phyloP scores from a whole-genome alignment of 2,113 vertebrate species.

The Conger conger region DNA sequence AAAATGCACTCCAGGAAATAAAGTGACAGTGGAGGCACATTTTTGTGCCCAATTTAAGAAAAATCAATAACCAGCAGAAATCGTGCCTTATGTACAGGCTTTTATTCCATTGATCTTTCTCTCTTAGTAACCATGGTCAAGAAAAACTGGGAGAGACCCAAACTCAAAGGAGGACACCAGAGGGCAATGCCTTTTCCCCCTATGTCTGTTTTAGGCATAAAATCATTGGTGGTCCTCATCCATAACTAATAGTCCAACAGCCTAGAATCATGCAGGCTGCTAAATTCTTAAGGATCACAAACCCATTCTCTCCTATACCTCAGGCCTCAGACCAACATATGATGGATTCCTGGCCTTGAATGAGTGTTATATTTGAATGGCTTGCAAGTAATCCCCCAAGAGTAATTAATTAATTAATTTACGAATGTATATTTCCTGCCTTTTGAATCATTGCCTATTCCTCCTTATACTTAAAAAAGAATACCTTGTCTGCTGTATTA shows the following conservation, averaged over 20 bases:
- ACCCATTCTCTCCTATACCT: background rate
- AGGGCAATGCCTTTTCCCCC: background rate
- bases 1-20: too few relatives aligned
- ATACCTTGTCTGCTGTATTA: background rate
- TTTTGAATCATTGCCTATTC: too few relatives aligned
- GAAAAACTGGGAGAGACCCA: background rate
- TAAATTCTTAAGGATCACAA: background rate
- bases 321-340: background rate
- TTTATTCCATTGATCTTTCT: background rate
- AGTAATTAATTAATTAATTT: background rate
- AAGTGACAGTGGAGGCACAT: too few relatives aligned
- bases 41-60: too few relatives aligned
- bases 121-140: background rate
- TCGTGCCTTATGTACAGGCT: background rate
- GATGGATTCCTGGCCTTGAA: background rate
- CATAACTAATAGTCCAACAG: background rate
- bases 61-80: background rate
- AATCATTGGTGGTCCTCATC: background rate
- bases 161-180: background rate
- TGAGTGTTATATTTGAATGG: background rate
- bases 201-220: background rate
- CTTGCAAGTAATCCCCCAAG: background rate
- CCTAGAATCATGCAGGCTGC: background rate
- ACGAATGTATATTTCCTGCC: too few relatives aligned
- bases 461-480: background rate